Percentiles rank a stretch among this genome's conserved stretches.
Evolutionary conservation across 1,140 invertebrate genomes (phyloP).

Genomic region (Stenopsyche tienmushanensis): DNA sequence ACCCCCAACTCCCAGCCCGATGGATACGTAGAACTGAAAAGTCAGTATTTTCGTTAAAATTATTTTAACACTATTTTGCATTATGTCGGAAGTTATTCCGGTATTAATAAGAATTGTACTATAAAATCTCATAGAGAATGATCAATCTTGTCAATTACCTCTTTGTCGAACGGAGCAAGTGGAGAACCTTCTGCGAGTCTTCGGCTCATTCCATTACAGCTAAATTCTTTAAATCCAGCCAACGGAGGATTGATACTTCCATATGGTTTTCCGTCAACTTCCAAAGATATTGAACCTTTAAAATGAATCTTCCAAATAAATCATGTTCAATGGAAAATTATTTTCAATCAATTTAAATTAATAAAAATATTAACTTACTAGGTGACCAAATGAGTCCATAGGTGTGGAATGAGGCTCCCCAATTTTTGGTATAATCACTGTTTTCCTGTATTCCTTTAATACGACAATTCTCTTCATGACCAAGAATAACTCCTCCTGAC

Average conservation of each 20-base stretch:
- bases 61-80: not conserved
- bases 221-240: slow-evolving; percentile 20
- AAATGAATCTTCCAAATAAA: not conserved
- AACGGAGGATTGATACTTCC: slow-evolving; percentile 6
- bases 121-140: not conserved
- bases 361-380: slow-evolving; percentile 12
- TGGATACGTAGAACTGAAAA: slow-evolving; percentile 56
- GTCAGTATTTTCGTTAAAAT: not conserved
- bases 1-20: slow-evolving; percentile 60
- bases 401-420: slow-evolving; percentile 19
- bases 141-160: slow-evolving; percentile 53
- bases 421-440: not conserved
- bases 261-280: slow-evolving; percentile 17
- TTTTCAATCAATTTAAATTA: too few species aligned
- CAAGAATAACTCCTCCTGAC: slow-evolving; percentile 18
- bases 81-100: too few species aligned
- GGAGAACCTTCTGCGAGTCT: slow-evolving; percentile 40
- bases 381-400: slow-evolving; percentile 24
- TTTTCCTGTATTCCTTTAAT: not conserved
- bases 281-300: slow-evolving; percentile 15
- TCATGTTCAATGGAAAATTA: not conserved
- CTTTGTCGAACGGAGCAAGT: slow-evolving; percentile 72
- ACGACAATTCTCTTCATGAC: slow-evolving; percentile 20
- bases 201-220: not conserved
- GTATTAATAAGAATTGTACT: too few species aligned